Base-by-base conservation (phyloP, 2,797 vertebrate species). In the Xenentodon cancila region DNA sequence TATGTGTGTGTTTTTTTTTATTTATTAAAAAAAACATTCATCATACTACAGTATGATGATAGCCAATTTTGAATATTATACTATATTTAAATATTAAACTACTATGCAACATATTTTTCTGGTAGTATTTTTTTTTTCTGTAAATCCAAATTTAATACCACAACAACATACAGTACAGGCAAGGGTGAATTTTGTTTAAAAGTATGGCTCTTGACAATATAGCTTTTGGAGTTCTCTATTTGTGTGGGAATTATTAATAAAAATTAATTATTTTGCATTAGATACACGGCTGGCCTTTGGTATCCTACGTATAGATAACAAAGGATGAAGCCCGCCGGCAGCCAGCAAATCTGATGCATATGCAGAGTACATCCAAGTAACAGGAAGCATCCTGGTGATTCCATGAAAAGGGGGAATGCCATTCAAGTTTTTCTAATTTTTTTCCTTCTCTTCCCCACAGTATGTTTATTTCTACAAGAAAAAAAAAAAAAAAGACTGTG, bases 321-420 rank as follows among this genome's bases (percentile, higher is more conserved):
- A 77, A 77, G 42, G 37, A 66, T 56, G 49, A 66, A 61, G 63
- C 66, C 59, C 58, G 69, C 64, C 64, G 52, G 52, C 52, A 61
- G 30, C 34, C 32, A 1, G 3, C 25, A 45, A 63, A 70, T 16
- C 54, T 52, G 40, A 54, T 53, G 67, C 62, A 56, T 4, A 62
- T 18, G 54, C 51, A 59, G 49, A 58, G 17, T 2, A 17, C 17
- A 49, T 53, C 53, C 21, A 57, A 58, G 75, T 19, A 48, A 64
- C 54, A 65, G 58, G 64, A 76, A 77, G 66, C 0, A 5, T 70
- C 66, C 64, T 67, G 68, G 52, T 57, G 61, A 73, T 65, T 75
- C 47, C 61, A 50, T 73, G 56, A 77, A 67, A 64, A 73, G 48
- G 18, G 47, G 37, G 76, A 77, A 58, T 52, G 46, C 20, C 57